Conservation (phyloP, 1,140 invertebrate genomes). For the Neodiprion virginianus region DNA sequence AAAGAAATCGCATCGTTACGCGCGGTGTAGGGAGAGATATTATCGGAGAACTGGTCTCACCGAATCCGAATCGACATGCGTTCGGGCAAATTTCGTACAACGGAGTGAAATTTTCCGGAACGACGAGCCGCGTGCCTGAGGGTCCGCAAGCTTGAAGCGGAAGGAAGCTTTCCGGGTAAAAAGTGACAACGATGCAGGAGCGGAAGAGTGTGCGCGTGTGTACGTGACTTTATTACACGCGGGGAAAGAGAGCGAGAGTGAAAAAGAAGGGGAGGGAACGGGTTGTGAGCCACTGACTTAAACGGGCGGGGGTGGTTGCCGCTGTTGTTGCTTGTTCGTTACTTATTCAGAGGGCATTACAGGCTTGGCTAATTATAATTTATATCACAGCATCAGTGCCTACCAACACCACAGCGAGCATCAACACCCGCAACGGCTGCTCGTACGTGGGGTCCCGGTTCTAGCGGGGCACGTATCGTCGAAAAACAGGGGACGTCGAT, state of each 20-base stretch:
- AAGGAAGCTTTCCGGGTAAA: neutral
- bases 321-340: constrained; percentile 49
- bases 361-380: constrained; percentile 56
- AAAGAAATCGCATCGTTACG: too few relatives aligned
- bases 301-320: constrained; percentile 49
- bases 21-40: too few relatives aligned
- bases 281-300: constrained; percentile 38
- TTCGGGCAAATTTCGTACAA: too few relatives aligned
- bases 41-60: too few relatives aligned
- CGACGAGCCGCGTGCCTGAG: too few relatives aligned
- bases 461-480: too few relatives aligned
- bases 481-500: too few relatives aligned
- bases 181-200: too few relatives aligned
- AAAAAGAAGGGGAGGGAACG: neutral
- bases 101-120: too few relatives aligned
- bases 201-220: too few relatives aligned
- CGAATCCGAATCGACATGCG: too few relatives aligned
- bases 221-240: neutral
- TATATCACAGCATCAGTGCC: constrained; percentile 51
- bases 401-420: constrained; percentile 44
- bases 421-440: neutral
- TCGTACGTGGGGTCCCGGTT: neutral
- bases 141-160: neutral
- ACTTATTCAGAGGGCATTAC: constrained; percentile 58
- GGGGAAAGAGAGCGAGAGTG: neutral